phyloP scores from a whole-genome alignment of 2,888 invertebrate species.

The Drosophila antonietae region DNA sequence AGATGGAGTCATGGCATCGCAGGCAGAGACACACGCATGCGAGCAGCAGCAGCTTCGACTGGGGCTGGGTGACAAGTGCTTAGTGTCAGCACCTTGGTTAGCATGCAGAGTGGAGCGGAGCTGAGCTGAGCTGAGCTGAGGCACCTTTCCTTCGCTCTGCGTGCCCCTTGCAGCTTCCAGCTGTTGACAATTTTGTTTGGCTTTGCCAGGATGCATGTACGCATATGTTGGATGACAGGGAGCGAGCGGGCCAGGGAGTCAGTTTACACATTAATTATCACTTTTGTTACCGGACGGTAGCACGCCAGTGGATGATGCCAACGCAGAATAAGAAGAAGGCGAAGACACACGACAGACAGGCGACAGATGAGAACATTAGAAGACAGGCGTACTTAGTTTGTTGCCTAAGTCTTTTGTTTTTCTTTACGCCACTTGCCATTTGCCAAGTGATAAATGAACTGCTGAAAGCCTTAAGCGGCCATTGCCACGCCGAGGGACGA shows the following conservation, averaged over 20 bases:
- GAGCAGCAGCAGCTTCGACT: conserved; percentile 22
- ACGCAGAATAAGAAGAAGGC: conserved; percentile 12
- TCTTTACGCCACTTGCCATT: conserved; percentile 36
- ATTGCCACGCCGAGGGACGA: conserved; percentile 31
- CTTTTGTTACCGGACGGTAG: conserved; percentile 68
- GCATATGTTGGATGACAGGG: conserved; percentile 21
- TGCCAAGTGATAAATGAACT: conserved; percentile 81
- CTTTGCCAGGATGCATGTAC: conserved; percentile 51
- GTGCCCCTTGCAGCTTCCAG: conserved; percentile 10
- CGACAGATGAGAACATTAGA: conserved; percentile 62
- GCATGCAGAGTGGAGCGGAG: conserved; percentile 64
- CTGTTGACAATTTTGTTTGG: conserved; percentile 74
- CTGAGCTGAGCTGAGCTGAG: not conserved
- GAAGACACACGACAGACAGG: conserved; percentile 44
- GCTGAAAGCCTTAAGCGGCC: conserved; percentile 70
- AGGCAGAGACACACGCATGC: conserved; percentile 37
- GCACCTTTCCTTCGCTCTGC: not conserved
- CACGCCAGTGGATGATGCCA: conserved; percentile 21
- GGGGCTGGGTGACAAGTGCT: conserved; percentile 79
- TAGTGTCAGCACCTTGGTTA: conserved; percentile 80
- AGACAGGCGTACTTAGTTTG: conserved; percentile 64
- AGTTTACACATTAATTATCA: conserved; percentile 84
- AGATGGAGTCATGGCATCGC: conserved; percentile 26
- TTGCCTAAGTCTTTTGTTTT: conserved; percentile 70
- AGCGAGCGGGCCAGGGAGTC: conserved; percentile 57